Evolutionary conservation across 1,140 invertebrate genomes (phyloP).

Genomic region (Patella vulgata): DNA sequence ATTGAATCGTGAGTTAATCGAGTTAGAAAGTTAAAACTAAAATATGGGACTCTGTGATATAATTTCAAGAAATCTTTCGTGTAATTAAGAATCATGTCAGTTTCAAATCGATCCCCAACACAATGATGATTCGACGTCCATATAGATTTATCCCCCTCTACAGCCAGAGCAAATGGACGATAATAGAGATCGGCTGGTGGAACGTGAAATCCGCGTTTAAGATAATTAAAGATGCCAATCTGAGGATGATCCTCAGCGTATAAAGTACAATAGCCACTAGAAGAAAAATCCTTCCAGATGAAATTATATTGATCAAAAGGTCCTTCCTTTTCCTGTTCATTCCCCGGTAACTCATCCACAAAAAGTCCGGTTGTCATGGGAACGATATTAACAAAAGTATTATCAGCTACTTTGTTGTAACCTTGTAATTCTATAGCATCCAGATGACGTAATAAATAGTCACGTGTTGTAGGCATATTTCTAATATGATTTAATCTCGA

Average conservation of each 20-base stretch:
- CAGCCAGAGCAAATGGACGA: slow-evolving; percentile 73
- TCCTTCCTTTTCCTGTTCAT: background rate
- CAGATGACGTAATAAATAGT: slow-evolving; percentile 63
- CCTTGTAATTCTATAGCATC: slow-evolving; percentile 78
- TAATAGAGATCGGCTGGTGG: slow-evolving; percentile 86
- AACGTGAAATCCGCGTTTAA: slow-evolving; percentile 79
- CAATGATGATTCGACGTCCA: background rate
- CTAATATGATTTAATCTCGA: slow-evolving; percentile 30
- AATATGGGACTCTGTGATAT: too few relatives aligned
- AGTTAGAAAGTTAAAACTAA: too few relatives aligned
- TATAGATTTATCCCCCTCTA: slow-evolving; percentile 30
- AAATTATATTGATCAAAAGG: slow-evolving; percentile 29
- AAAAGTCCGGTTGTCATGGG: slow-evolving; percentile 75
- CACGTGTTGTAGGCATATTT: slow-evolving; percentile 32
- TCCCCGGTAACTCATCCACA: background rate
- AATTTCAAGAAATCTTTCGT: too few relatives aligned
- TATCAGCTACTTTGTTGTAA: slow-evolving; percentile 85
- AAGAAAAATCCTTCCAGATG: slow-evolving; percentile 64
- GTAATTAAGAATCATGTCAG: too few relatives aligned
- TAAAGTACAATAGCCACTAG: slow-evolving; percentile 78
- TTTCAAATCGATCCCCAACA: too few relatives aligned
- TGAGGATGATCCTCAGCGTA: slow-evolving; percentile 81
- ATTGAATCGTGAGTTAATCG: slow-evolving; percentile 42
- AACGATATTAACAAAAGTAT: slow-evolving; percentile 84
- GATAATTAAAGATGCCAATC: slow-evolving; percentile 85